Evolutionary conservation across 2,797 vertebrate species (phyloP), one percentile per base, ranked within the genome.

Genomic region (Muscicapa comitata): DNA sequence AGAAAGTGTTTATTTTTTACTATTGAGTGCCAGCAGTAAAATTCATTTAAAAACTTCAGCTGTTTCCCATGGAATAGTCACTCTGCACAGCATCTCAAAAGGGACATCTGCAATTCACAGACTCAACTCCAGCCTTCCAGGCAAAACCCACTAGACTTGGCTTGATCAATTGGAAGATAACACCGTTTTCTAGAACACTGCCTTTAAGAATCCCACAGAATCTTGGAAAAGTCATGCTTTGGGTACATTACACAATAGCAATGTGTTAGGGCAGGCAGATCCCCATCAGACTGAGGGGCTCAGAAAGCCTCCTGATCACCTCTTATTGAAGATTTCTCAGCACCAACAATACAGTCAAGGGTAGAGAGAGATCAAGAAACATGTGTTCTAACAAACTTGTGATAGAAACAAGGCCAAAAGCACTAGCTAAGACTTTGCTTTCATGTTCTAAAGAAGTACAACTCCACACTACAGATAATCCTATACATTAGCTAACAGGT

Each of bases 151-250:
- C 47, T 17, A 54, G 18, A 37, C 12, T n/a, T 73, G 51, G 37
- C 40, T 93, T 51, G 17, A 70, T 38, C 14, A 58, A 8, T 2
- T 58, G 51, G 17, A 76, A 85, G 55, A 23, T 21, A 82, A 77
- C 26, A 37, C 0, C 0, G 25, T 50, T 54, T n/a, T 11, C 33
- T 19, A 75, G 43, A 91, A 42, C 17, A 33, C 38, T 51, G 25
- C 10, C 53, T 59, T 50, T 47, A 40, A 67, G 31, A 78, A 51
- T 29, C 38, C n/a, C 63, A 57, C 14, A 17, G 31, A 31, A 81
- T 31, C 43, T 43, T 40, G 43, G 31, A 85, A 53, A 10, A 66
- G 21, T 6, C 13, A 13, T 65, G 47, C 38, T 79, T 79, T 28
- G 55, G 26, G 55, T 26, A 54, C 0, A 0, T n/a, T 28, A 79